Evolutionary conservation across 2,797 vertebrate genomes (phyloP).

Genomic region (Neosilurus mollespiculum): DNA sequence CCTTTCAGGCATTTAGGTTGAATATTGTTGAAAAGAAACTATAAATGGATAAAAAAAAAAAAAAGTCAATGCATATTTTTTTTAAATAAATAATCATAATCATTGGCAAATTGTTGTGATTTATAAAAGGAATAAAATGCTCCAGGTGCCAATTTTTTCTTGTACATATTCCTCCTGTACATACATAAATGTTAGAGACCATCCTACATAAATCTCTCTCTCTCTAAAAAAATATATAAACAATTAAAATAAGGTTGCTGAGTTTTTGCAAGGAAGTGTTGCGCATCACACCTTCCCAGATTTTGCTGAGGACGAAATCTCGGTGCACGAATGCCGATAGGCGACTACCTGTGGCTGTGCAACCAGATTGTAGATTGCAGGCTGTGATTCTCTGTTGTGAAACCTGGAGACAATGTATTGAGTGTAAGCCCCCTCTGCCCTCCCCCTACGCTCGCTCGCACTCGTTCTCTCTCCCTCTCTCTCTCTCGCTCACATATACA

Average conservation of each 20-base stretch:
- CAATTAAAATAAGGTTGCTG: not conserved
- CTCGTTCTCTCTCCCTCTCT: constrained; percentile 18
- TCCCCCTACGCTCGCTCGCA: constrained; percentile 39
- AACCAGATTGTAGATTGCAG: constrained; percentile 34
- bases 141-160: not conserved
- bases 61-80: not conserved
- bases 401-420: constrained; percentile 48
- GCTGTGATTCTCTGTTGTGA: constrained; percentile 43
- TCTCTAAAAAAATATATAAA: not conserved
- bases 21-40: not conserved
- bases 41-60: not conserved
- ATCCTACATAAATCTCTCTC: not conserved
- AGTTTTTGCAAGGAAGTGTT: not conserved
- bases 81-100: not conserved
- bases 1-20: not conserved
- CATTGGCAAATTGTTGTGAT: not conserved
- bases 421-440: constrained; percentile 38
- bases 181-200: not conserved
- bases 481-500: constrained; percentile 53
- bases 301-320: constrained; percentile 38
- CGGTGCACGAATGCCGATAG: constrained; percentile 27
- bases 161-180: not conserved
- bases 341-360: constrained; percentile 54
- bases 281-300: not conserved
- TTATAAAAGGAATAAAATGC: not conserved